phyloP scores from a whole-genome alignment of 2,888 invertebrate genomes.

The Chrysopilus asiliformis region DNA sequence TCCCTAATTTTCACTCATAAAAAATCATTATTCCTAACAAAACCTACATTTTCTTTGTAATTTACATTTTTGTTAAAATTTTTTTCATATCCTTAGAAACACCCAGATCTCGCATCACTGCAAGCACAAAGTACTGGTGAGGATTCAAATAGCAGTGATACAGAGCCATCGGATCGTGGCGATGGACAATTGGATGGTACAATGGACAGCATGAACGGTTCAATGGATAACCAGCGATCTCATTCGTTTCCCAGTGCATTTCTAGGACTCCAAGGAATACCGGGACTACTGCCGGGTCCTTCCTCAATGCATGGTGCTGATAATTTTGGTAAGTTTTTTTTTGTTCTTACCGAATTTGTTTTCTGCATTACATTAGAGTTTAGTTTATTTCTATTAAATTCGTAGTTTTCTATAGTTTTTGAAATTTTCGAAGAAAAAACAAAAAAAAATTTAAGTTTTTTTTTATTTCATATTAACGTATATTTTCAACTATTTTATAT shows the following conservation, averaged over 20 bases:
- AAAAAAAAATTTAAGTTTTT: no score
- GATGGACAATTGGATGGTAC: conserved; percentile 49
- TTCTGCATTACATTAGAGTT: no score
- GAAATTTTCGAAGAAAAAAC: no score
- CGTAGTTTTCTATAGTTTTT: no score
- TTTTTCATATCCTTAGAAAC: no score
- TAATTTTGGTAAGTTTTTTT: conserved; percentile 59
- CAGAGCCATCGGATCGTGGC: conserved; percentile 54
- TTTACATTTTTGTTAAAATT: no score
- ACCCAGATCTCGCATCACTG: conserved; percentile 42
- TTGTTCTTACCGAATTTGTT: background rate
- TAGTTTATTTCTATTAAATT: no score
- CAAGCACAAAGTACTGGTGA: conserved; percentile 64
- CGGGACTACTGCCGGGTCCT: conserved; percentile 74
- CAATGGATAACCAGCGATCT: conserved; percentile 50
- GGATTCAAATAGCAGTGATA: conserved; percentile 73
- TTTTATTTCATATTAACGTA: no score
- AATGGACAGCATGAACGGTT: conserved; percentile 48
- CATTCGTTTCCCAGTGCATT: conserved; percentile 68
- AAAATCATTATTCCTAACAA: no score
- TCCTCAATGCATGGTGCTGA: conserved; percentile 70
- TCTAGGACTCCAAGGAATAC: conserved; percentile 62
- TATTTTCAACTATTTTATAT: no score
- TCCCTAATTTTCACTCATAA: no score
- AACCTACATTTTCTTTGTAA: no score